Evolutionary conservation across 2,113 vertebrate species (phyloP).

Genomic region (Paedocypris sp.): DNA sequence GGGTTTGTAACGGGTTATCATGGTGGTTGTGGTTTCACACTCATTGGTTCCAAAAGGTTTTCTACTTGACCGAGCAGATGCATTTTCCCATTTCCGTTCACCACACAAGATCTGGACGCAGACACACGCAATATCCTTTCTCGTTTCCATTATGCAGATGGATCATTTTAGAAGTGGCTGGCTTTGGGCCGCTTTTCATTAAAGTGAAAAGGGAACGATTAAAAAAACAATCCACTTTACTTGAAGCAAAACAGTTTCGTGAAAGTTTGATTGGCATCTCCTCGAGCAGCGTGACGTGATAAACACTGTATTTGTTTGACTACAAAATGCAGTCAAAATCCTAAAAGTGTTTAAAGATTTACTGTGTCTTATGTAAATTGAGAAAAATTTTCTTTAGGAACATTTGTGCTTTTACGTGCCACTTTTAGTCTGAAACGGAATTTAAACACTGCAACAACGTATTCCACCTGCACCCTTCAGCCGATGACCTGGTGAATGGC

Average conservation of each 20-base stretch:
- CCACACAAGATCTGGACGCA: not conserved
- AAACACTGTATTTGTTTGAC: not conserved
- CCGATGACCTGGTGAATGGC: slow-evolving; percentile 7
- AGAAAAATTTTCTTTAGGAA: too few relatives aligned
- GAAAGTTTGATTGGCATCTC: slow-evolving; percentile 3
- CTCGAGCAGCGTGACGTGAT: not conserved
- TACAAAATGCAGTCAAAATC: too few relatives aligned
- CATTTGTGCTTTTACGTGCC: too few relatives aligned
- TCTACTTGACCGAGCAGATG: not conserved
- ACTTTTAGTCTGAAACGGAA: too few relatives aligned
- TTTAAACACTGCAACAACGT: too few relatives aligned
- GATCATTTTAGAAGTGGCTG: not conserved
- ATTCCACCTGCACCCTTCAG: not conserved
- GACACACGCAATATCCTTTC: not conserved
- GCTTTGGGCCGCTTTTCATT: slow-evolving; percentile 3
- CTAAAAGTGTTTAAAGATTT: too few relatives aligned
- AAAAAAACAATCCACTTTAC: not conserved
- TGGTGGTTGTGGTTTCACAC: not conserved
- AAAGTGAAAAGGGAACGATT: not conserved
- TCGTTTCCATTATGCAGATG: not conserved
- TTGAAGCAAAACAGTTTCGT: not conserved
- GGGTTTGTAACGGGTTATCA: too few relatives aligned
- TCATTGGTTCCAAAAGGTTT: not conserved
- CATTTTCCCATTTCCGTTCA: not conserved
- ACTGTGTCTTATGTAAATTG: too few relatives aligned